Evolutionary conservation across 2,113 vertebrate species (phyloP).

Genomic region (Seriola aureovittata): DNA sequence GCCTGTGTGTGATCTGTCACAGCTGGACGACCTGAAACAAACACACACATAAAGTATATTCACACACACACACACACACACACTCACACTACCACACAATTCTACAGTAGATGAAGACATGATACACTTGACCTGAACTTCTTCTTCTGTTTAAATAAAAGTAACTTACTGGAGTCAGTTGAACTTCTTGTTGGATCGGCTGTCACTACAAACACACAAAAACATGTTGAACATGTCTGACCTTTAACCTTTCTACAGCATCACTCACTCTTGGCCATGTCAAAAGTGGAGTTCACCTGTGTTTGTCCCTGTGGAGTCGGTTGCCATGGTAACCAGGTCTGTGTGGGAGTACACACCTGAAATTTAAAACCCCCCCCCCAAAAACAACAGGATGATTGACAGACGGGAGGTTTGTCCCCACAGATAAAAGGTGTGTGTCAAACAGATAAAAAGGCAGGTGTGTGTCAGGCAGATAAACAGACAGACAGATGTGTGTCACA

Average conservation of each 20-base stretch:
- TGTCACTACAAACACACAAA: constrained; percentile 68
- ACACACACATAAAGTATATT: background rate
- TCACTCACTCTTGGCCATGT: background rate
- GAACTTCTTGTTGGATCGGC: constrained; percentile 72
- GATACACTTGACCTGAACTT: background rate
- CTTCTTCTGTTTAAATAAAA: background rate
- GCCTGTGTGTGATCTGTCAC: constrained; percentile 73
- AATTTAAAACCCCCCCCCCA: constrained; percentile 17
- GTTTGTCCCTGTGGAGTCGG: constrained; percentile 53
- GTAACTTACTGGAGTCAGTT: constrained; percentile 71
- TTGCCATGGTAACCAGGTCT: constrained; percentile 56
- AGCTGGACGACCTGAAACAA: constrained; percentile 67
- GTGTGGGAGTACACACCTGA: constrained; percentile 55
- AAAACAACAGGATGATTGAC: background rate
- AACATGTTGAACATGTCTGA: background rate
- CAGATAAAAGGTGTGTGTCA: background rate
- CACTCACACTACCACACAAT: background rate
- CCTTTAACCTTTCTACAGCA: constrained; percentile 16
- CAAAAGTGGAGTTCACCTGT: constrained; percentile 39
- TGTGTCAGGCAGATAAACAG: background rate
- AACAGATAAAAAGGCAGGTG: too few relatives aligned
- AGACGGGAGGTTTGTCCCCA: background rate
- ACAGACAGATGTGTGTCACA: background rate
- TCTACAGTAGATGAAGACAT: background rate
- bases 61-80: background rate